These are phyloP conservation scores for Meloidogyne chitwoodi DNA, from an alignment of 1,140 invertebrate genomes.

Conservation along the genomic window DNA sequence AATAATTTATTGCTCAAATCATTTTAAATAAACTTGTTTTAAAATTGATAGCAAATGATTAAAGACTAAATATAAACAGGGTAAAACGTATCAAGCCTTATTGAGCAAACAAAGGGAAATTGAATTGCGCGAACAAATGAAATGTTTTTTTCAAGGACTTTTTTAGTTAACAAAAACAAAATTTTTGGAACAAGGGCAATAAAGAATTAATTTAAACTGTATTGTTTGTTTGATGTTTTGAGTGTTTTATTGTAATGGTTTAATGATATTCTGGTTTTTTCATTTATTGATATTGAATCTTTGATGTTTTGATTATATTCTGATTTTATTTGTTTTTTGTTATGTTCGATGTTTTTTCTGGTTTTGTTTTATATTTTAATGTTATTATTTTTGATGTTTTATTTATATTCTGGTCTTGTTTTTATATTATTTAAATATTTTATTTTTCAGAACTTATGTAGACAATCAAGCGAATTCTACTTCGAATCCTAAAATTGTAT, in stretches of 20 bases:
- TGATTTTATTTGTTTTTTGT: neutral
- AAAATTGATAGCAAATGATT: neutral
- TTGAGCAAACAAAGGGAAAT: neutral
- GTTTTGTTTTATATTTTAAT: no score
- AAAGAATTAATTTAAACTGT: neutral
- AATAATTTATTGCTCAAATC: neutral
- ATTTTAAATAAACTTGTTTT: neutral
- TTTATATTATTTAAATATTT: no score
- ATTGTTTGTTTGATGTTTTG: neutral
- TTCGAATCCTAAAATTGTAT: neutral
- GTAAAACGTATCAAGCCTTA: neutral
- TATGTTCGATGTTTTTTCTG: neutral
- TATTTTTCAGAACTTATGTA: neutral
- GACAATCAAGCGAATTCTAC: neutral
- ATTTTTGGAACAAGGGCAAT: neutral
- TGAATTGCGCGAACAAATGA: neutral
- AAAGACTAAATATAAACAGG: neutral
- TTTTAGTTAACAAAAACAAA: neutral
- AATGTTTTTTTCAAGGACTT: neutral
- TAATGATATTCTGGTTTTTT: neutral
- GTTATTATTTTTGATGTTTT: no score
- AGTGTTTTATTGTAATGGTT: neutral
- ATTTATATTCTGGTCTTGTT: no score
- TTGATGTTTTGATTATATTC: neutral
- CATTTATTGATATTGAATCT: neutral